A percentile compares a stretch with the other conserved stretches of the same genome.
These are phyloP conservation scores for Phrynocephalus forsythii DNA, from an alignment of 2,797 vertebrate genomes.

Conservation along the genomic window DNA sequence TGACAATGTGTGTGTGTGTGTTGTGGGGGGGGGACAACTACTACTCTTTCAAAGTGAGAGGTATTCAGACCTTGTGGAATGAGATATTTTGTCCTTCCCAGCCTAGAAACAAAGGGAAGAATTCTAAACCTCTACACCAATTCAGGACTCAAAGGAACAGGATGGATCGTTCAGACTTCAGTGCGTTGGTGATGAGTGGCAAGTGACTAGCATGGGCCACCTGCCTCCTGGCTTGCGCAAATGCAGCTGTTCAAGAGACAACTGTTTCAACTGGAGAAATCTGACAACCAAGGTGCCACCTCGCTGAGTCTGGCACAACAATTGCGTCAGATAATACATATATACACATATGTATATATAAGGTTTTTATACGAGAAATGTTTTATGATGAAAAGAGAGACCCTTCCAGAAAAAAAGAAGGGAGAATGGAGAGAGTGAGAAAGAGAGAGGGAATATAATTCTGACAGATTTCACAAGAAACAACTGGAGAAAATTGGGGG, in stretches of 20 bases:
- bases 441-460: conserved; percentile 35
- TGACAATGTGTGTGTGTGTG: too few relatives aligned
- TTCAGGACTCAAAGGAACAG: conserved; percentile 20
- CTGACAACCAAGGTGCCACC: conserved; percentile 80
- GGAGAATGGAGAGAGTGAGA: neutral
- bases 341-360: conserved; percentile 49
- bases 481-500: conserved; percentile 74
- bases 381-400: conserved; percentile 81
- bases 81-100: conserved; percentile 59
- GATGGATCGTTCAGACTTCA: conserved; percentile 66
- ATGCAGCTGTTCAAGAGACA: conserved; percentile 93
- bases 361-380: conserved; percentile 80
- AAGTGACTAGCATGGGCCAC: conserved; percentile 85
- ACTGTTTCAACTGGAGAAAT: conserved; percentile 88
- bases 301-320: conserved; percentile 77
- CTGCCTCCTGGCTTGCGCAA: conserved; percentile 84
- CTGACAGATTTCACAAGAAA: conserved; percentile 66
- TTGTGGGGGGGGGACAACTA: conserved; percentile 59
- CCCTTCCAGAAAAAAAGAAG: conserved; percentile 46
- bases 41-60: conserved; percentile 61
- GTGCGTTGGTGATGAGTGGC: conserved; percentile 75
- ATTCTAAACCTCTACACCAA: conserved; percentile 49
- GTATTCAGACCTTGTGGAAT: conserved; percentile 61
- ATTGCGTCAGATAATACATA: conserved; percentile 73
- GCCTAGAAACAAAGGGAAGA: conserved; percentile 60